phyloP scores from a whole-genome alignment of 1,140 invertebrate species.

The Microplitis demolitor region DNA sequence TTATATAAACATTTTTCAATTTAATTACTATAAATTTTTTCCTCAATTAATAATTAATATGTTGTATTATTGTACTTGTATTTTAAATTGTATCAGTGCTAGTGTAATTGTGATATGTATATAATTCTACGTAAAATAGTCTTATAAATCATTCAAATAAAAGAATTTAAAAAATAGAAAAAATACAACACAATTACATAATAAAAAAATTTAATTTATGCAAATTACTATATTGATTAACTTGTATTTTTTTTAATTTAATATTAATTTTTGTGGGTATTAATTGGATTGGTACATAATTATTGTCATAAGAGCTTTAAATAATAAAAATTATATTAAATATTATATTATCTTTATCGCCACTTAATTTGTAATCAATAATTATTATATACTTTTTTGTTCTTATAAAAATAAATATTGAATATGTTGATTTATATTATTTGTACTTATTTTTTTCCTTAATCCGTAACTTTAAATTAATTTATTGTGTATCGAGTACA shows the following conservation, averaged over 20 bases:
- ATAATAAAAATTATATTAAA: neutral
- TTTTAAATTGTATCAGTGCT: neutral
- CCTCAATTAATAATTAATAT: neutral
- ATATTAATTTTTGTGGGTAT: constrained; percentile 2
- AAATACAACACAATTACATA: constrained; percentile 4
- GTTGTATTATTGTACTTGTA: neutral
- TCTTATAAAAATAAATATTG: neutral
- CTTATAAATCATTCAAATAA: neutral
- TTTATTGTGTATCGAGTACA: no score
- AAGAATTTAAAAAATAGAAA: neutral
- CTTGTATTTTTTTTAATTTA: neutral
- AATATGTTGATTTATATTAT: neutral
- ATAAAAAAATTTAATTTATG: constrained; percentile 3
- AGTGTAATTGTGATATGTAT: constrained; percentile 17
- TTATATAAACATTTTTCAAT: neutral
- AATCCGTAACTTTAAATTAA: no score
- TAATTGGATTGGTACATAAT: constrained; percentile 4
- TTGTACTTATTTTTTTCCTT: no score
- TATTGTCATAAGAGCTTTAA: constrained; percentile 6
- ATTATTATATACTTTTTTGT: neutral
- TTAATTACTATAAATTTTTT: neutral
- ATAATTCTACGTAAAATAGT: neutral
- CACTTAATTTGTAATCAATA: neutral
- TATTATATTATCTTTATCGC: neutral
- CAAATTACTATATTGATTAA: neutral